phyloP scores from a whole-genome alignment of 2,797 vertebrate genomes.

The Pseudomugil gertrudae region DNA sequence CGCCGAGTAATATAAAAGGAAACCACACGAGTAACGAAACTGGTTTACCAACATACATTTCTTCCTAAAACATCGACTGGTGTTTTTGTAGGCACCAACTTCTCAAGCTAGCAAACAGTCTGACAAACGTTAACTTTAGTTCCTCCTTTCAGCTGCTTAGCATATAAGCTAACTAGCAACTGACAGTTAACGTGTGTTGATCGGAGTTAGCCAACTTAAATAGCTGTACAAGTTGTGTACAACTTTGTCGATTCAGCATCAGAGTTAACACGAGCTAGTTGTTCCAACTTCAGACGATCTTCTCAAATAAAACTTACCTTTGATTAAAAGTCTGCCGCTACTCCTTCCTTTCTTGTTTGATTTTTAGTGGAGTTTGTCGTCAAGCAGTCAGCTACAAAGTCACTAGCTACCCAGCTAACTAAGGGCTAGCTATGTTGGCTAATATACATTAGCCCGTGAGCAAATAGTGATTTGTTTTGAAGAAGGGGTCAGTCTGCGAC shows the following conservation, averaged over 20 bases:
- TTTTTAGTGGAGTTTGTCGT: slow-evolving; percentile 34
- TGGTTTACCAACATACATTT: slow-evolving; percentile 4
- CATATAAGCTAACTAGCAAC: slow-evolving; percentile 66
- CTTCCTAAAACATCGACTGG: not conserved
- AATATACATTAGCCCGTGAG: slow-evolving; percentile 59
- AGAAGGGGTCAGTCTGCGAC: slow-evolving; percentile 70
- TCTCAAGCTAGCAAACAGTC: slow-evolving; percentile 1
- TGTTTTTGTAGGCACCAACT: not conserved
- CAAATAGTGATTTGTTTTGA: slow-evolving; percentile 78
- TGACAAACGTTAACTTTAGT: slow-evolving; percentile 39
- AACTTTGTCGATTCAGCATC: slow-evolving; percentile 63
- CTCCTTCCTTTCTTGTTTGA: slow-evolving; percentile 27
- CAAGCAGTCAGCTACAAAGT: slow-evolving; percentile 47
- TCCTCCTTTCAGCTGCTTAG: slow-evolving; percentile 65
- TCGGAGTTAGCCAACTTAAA: slow-evolving; percentile 56
- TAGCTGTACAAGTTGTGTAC: slow-evolving; percentile 53
- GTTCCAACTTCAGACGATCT: slow-evolving; percentile 5
- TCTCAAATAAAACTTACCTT: slow-evolving; percentile 60
- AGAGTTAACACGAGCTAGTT: slow-evolving; percentile 15
- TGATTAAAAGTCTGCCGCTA: slow-evolving; percentile 31
- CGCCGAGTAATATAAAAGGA: slow-evolving; percentile 6
- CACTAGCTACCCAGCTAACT: slow-evolving; percentile 54
- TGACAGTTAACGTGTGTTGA: slow-evolving; percentile 37
- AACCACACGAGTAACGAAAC: not conserved
- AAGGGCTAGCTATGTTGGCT: slow-evolving; percentile 51